Evolutionary conservation across 2,888 invertebrate genomes (phyloP).

Genomic region (Noctua janthe): DNA sequence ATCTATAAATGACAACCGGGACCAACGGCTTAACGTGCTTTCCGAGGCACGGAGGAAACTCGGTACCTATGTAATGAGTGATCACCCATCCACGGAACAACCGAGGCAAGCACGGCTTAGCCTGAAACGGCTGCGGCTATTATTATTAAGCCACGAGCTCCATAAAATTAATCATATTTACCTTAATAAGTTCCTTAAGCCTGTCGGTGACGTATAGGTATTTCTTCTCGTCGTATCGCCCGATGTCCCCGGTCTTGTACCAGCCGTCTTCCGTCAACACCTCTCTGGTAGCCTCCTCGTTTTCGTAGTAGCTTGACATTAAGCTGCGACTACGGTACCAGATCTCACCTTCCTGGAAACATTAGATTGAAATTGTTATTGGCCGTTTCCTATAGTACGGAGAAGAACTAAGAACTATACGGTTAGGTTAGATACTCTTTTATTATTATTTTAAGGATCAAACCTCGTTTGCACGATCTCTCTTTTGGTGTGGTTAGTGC

Average conservation of each 20-base stretch:
- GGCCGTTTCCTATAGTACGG: background rate
- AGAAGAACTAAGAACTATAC: background rate
- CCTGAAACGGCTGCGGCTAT: no score
- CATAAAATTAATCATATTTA: slow-evolving; percentile 48
- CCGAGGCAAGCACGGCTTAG: no score
- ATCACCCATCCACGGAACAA: no score
- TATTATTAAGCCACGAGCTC: no score
- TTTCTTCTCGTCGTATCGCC: slow-evolving; percentile 92
- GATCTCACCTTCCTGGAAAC: slow-evolving; percentile 92
- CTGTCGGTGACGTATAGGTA: slow-evolving; percentile 93
- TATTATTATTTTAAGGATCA: background rate
- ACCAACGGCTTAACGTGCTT: no score
- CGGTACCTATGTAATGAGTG: no score
- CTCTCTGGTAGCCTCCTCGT: slow-evolving; percentile 92
- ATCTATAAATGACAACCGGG: no score
- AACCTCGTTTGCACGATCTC: background rate
- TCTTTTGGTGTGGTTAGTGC: background rate
- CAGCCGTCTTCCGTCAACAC: slow-evolving; percentile 93
- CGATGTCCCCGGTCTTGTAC: slow-evolving; percentile 94
- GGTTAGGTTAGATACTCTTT: background rate
- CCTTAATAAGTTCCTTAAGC: slow-evolving; percentile 95
- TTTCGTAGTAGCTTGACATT: slow-evolving; percentile 92
- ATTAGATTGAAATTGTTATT: background rate
- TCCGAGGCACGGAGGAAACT: no score
- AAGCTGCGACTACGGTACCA: slow-evolving; percentile 93